Evolutionary conservation across 2,888 invertebrate species (phyloP), one percentile per base, ranked within the genome.

Genomic region (Drosophila neutralis): DNA sequence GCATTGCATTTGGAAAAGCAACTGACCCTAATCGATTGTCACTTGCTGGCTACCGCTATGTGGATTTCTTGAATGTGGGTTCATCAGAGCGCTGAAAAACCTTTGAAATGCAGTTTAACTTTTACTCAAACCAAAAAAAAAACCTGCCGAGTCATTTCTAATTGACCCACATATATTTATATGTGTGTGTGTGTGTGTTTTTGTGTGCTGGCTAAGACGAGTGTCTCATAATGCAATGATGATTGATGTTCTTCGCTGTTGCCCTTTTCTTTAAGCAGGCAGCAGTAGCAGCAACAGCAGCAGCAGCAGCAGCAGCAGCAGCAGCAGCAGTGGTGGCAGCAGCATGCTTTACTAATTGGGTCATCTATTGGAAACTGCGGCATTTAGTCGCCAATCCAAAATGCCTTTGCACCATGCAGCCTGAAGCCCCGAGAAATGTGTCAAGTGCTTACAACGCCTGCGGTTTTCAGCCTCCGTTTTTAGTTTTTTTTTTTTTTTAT

Each of bases 11-110:
- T 27, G 59, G 59, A 61, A 69, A 58, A 69, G 60, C 53, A 52
- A 38, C 29, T 54, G 85, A 85, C 85, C 85, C 80, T 90, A 85
- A 85, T 85, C 85, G 90, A 90, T 88, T 90, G 85, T 90, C 85
- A 90, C 89, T 87, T 73, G 62, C 69, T 58, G 49, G 61, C 35
- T 60, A 60, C 79, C 65, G 83, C 59, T 68, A 72, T 29, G 53
- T 76, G 73, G 70, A 77, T 70, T 76, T 76, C 58, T 67, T 77
- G 63, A 64, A 78, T 78, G 78, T 76, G 82, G 73, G 73, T 57
- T 68, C 82, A 81, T 77, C 73, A 59, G 56, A 42, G 63, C 67
- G 45, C 42, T 24, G 62, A 40, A 21, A 78, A 69, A 73, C 82
- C 76, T 72, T 77, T 81, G 73, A 72, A 81, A 72, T 78, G 73